phyloP scores from a whole-genome alignment of 2,797 vertebrate genomes.

The Morelia viridis region DNA sequence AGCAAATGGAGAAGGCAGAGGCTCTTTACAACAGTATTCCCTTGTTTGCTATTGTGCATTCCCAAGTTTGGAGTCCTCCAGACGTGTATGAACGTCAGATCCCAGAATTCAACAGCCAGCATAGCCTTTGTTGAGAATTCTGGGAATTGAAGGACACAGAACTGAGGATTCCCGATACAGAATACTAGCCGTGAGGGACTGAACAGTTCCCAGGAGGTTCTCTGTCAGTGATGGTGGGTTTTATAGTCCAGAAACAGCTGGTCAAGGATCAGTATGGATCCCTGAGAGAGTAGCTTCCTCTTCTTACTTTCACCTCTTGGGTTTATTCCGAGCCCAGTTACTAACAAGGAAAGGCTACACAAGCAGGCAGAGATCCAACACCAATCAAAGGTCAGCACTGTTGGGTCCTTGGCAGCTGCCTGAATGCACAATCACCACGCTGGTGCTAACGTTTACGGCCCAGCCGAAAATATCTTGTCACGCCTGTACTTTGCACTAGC shows the following conservation, averaged over 20 bases:
- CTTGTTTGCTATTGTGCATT: too few species aligned
- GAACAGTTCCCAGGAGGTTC: neutral
- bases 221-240: neutral
- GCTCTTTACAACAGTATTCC: neutral
- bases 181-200: neutral
- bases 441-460: neutral
- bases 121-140: neutral
- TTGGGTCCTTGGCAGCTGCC: neutral
- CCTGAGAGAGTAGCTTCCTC: neutral
- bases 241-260: neutral
- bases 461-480: neutral
- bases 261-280: neutral
- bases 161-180: neutral
- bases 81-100: too few species aligned
- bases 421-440: neutral
- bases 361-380: neutral
- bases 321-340: neutral
- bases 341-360: neutral
- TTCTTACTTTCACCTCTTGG: neutral
- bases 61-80: too few species aligned
- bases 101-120: too few species aligned
- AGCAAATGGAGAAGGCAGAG: too few species aligned
- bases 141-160: neutral
- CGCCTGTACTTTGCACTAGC: neutral
- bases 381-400: neutral